Evolutionary conservation across 2,797 vertebrate genomes (phyloP).

Genomic region (Myripristis murdjan): DNA sequence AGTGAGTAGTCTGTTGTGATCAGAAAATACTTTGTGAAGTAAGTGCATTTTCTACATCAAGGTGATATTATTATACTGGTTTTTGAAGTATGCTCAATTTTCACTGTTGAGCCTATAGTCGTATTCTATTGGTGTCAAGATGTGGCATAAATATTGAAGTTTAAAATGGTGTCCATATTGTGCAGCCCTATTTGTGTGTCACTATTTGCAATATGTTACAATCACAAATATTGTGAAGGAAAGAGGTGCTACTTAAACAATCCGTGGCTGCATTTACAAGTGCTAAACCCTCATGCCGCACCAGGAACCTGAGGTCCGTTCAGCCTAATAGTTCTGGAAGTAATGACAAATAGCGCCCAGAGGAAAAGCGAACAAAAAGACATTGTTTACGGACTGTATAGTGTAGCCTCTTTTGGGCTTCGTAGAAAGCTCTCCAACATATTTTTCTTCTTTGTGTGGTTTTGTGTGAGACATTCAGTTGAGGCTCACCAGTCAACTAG

Average conservation of each 20-base stretch:
- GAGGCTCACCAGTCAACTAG: slow-evolving; percentile 4
- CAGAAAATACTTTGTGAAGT: too few relatives aligned
- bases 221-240: not conserved
- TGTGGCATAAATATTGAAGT: too few relatives aligned
- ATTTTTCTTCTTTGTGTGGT: slow-evolving; percentile 55
- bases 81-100: too few relatives aligned
- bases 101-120: too few relatives aligned
- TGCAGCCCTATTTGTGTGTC: too few relatives aligned
- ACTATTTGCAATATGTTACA: not conserved
- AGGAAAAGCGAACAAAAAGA: slow-evolving; percentile 56
- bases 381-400: slow-evolving; percentile 45
- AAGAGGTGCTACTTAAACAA: not conserved
- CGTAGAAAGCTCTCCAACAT: slow-evolving; percentile 70
- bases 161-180: too few relatives aligned
- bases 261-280: not conserved
- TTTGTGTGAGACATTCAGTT: slow-evolving; percentile 40
- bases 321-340: slow-evolving; percentile 65
- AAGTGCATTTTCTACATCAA: too few relatives aligned
- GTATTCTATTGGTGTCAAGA: too few relatives aligned
- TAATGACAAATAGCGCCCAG: slow-evolving; percentile 40
- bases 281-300: not conserved
- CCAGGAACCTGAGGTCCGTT: not conserved
- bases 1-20: too few relatives aligned
- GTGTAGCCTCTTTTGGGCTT: slow-evolving; percentile 29
- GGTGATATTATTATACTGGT: too few relatives aligned